Base-by-base conservation (phyloP, 2,113 vertebrate species). In the Periophthalmus modestus region DNA sequence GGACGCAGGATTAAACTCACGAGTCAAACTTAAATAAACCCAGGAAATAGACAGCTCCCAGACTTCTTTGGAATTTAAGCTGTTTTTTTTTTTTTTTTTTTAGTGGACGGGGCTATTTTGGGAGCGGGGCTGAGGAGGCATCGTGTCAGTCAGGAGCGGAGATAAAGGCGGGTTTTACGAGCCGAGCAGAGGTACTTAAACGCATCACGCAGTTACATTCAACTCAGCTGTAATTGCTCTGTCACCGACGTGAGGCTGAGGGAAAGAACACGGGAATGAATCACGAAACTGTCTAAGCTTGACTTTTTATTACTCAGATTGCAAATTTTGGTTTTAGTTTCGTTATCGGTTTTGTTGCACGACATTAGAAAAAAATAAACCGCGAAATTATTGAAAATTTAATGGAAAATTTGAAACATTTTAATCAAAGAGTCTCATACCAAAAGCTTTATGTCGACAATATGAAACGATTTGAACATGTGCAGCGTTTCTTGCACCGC, bases 11-110 rank as follows among this genome's bases (percentile, higher is more conserved):
- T 87, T 73, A 67, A 92, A 90, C 93, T 88, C 84, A 92, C 89
- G 88, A 90, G 71, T 86, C 67, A 59, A 80, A 92, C 92, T 88
- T 89, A 84, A 92, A 91, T 91, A 92, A 88, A 83, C 86, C 59
- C 89, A 74, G 71, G 86, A 78, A 83, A 85, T 59, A 83, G 78
- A 84, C 75, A 80, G 80, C 89, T 76, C 48, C 66, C 74, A 69
- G 82, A 89, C 86, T 75, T 85, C 73, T 85, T 83, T 80, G 69
- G 72, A n/a, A 21, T 55, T 55, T 82, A 82, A 76, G 68, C 88
- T 55, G 19, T n/a, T 77, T n/a, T n/a, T n/a, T n/a, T n/a, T n/a
- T n/a, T n/a, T n/a, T n/a, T n/a, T n/a, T n/a, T n/a, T 77, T 80
- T 77, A 82, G 46, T 63, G 74, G 65, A 80, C 66, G 39, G 39